Evolutionary conservation across 2,797 vertebrate species (phyloP).

Genomic region (Lophotriccus pileatus): DNA sequence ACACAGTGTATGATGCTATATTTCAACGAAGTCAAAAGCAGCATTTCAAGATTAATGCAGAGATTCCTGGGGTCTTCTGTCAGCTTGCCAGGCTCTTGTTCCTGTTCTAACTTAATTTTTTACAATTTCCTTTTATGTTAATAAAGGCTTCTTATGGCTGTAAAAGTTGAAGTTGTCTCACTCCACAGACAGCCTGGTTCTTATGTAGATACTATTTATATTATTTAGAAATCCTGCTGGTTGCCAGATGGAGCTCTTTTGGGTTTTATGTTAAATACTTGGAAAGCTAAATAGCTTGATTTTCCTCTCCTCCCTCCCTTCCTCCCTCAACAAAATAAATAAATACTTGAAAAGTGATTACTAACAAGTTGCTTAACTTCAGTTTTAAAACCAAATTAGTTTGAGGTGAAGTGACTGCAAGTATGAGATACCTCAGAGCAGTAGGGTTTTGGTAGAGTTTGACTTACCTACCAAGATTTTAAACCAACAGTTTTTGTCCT

Average conservation of each 20-base stretch:
- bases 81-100: slow-evolving; percentile 51
- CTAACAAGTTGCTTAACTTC: slow-evolving; percentile 7
- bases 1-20: slow-evolving; percentile 23
- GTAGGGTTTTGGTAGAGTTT: neutral
- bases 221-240: slow-evolving; percentile 61
- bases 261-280: slow-evolving; percentile 49
- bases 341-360: slow-evolving; percentile 31
- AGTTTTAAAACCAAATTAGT: slow-evolving; percentile 25
- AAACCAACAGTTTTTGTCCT: neutral
- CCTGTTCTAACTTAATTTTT: slow-evolving; percentile 62
- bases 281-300: slow-evolving; percentile 43
- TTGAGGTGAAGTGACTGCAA: neutral
- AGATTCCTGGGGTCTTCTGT: slow-evolving; percentile 56
- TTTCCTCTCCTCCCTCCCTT: neutral
- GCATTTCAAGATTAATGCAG: slow-evolving; percentile 31
- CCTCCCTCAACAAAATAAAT: slow-evolving; percentile 4
- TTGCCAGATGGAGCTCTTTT: slow-evolving; percentile 59
- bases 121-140: slow-evolving; percentile 67
- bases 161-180: slow-evolving; percentile 49
- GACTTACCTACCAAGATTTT: neutral
- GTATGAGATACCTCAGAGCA: neutral
- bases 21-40: slow-evolving; percentile 37
- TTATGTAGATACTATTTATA: slow-evolving; percentile 59
- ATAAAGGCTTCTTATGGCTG: slow-evolving; percentile 48
- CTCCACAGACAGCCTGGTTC: slow-evolving; percentile 51